These are phyloP conservation scores for Tenthredo distinguenda DNA, from an alignment of 2,888 invertebrate species.

Conservation along the genomic window DNA sequence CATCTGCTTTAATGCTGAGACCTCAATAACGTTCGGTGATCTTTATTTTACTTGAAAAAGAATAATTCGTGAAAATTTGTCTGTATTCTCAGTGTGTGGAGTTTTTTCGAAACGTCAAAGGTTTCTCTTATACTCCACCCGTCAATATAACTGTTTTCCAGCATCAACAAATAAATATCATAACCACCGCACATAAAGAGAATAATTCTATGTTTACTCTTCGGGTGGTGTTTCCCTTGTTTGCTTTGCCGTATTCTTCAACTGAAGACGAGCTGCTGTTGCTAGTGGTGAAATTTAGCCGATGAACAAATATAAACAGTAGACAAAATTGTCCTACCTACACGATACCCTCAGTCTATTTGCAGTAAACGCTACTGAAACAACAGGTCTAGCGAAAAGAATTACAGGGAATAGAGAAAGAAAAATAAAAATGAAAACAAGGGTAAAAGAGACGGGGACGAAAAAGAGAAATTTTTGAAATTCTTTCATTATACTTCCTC, in stretches of 20 bases:
- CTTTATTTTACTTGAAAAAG: too few relatives aligned
- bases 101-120: neutral
- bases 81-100: too few relatives aligned
- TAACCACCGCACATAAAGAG: neutral
- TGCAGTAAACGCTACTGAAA: neutral
- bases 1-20: neutral
- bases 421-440: neutral
- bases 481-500: neutral
- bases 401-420: neutral
- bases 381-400: conserved; percentile 11
- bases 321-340: conserved; percentile 42
- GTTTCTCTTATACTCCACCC: neutral
- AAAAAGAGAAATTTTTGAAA: neutral
- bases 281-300: conserved; percentile 12
- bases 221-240: conserved; percentile 34
- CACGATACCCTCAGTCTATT: neutral
- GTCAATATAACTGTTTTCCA: neutral
- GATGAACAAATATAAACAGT: conserved; percentile 42
- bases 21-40: neutral
- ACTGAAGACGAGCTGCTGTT: conserved; percentile 27
- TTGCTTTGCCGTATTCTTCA: conserved; percentile 36
- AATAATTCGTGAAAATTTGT: neutral
- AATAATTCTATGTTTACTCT: conserved; percentile 35
- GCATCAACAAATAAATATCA: conserved; percentile 14
- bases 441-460: neutral